A percentile compares a stretch with the other conserved stretches of the same genome.
phyloP scores from a whole-genome alignment of 2,113 vertebrate species.

The Pterophyllum scalare region DNA sequence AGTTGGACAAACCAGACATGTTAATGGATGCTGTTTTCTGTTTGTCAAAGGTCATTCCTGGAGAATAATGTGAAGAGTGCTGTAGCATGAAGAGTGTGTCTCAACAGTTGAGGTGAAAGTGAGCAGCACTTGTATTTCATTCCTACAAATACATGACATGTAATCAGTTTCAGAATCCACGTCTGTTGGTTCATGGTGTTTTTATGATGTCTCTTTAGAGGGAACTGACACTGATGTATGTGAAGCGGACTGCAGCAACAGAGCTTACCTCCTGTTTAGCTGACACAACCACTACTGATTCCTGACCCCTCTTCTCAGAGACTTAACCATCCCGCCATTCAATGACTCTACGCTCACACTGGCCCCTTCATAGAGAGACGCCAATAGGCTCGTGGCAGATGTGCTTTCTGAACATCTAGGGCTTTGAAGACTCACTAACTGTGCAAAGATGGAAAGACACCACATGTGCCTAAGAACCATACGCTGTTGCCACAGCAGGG shows the following conservation, averaged over 20 bases:
- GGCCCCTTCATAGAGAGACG: conserved; percentile 11
- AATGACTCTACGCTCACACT: neutral
- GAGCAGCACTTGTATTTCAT: neutral
- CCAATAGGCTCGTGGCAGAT: conserved; percentile 7
- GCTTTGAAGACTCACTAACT: conserved; percentile 4
- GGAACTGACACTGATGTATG: conserved; percentile 45
- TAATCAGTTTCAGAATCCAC: neutral
- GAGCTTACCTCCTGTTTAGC: conserved; percentile 38
- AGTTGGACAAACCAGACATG: neutral
- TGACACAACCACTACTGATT: conserved; percentile 78
- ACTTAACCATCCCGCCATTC: neutral
- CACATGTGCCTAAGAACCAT: conserved; percentile 77
- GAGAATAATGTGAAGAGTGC: conserved; percentile 79
- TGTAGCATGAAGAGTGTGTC: conserved; percentile 35
- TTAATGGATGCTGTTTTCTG: neutral
- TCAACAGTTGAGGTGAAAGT: neutral
- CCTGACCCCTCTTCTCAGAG: neutral
- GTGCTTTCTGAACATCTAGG: conserved; percentile 1
- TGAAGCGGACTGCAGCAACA: conserved; percentile 52
- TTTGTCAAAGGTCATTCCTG: conserved; percentile 70
- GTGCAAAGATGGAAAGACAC: conserved; percentile 41
- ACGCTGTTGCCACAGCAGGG: conserved; percentile 44
- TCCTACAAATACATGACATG: neutral
- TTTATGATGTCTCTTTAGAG: conserved; percentile 30
- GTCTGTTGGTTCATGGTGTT: neutral